A percentile compares a stretch with the other conserved stretches of the same genome.
phyloP scores from a whole-genome alignment of 2,113 vertebrate genomes.

The Dromiciops gliroides region DNA sequence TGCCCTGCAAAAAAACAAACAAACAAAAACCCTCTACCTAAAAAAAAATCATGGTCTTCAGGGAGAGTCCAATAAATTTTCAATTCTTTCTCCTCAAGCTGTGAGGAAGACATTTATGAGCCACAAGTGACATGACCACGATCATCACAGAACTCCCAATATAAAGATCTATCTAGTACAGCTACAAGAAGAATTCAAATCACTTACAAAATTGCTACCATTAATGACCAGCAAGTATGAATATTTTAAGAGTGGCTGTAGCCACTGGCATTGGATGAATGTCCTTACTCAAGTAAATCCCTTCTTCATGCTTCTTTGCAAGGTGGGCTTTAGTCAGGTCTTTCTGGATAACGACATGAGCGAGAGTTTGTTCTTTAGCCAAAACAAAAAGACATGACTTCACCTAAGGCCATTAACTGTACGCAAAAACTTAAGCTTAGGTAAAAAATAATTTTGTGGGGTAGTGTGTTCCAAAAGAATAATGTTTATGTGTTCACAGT shows the following conservation, averaged over 20 bases:
- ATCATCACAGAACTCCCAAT: background rate
- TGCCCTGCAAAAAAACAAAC: no score
- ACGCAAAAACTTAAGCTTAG: background rate
- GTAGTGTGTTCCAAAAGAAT: background rate
- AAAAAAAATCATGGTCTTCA: background rate
- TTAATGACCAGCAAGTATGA: background rate
- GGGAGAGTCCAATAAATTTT: background rate
- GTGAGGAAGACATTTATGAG: background rate
- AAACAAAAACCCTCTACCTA: no score
- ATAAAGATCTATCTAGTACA: background rate
- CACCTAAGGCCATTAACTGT: background rate
- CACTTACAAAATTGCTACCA: background rate
- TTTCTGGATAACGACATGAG: background rate
- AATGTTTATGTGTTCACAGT: background rate
- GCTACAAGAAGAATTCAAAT: background rate
- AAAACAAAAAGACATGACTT: background rate
- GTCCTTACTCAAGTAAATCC: background rate
- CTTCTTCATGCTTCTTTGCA: background rate
- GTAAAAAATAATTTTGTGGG: background rate
- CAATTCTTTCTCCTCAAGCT: background rate
- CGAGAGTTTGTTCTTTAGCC: background rate
- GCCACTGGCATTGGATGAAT: background rate
- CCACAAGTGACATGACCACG: background rate
- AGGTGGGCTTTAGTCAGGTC: background rate
- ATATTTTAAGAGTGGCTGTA: background rate